Base-by-base conservation (phyloP, 2,888 invertebrate species). In the Orthosia incerta region DNA sequence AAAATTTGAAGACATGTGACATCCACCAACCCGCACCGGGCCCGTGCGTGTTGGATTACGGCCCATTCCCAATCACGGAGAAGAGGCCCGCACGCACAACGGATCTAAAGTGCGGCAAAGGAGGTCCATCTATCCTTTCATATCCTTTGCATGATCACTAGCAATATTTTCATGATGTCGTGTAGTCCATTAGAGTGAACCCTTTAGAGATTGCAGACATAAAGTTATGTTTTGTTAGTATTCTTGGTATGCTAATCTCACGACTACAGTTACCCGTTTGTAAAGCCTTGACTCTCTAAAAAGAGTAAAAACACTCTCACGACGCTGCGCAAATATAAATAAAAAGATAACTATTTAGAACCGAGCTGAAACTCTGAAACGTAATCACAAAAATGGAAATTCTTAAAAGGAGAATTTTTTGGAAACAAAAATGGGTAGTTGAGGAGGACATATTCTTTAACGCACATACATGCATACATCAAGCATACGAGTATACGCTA, bases 381-480 rank as follows among this genome's bases (percentile, higher is more conserved):
- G 15, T 56, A 26, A 68, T 74, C 26, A 65, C 60, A 48, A 65
- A 64, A 46, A 79, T 55, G 57, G 45, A 59, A 55, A 59, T 50
- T 55, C 3, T 18, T 26, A 55, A 69, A 64, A n/a, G 31, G 13
- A n/a, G 20, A 2, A 56, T 64, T 55, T 59, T 66, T 59, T 66
- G 45, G 12, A 63, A 61, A 75, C 48, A 56, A 63, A 68, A 70
- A 60, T 56, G 60, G 59, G 66, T 48, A 46, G 20, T 59, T 26
- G 45, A 31, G 20, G 13, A 26, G 9, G 26, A 51, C n/a, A 55
- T 62, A 23, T 57, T 65, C 13, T 18, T 20, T 48, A 9, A 57
- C 48, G 45, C 4, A 39, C 11, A 56, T 18, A 62, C 48, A 50
- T 9, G 26, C 7, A 56, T 18, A 46, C 26, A 51, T 50, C 13